Percentiles rank a stretch among this genome's conserved stretches.
These are phyloP conservation scores for Lethenteron camtschaticum DNA, from an alignment of 2,113 vertebrate genomes.

Conservation along the genomic window DNA sequence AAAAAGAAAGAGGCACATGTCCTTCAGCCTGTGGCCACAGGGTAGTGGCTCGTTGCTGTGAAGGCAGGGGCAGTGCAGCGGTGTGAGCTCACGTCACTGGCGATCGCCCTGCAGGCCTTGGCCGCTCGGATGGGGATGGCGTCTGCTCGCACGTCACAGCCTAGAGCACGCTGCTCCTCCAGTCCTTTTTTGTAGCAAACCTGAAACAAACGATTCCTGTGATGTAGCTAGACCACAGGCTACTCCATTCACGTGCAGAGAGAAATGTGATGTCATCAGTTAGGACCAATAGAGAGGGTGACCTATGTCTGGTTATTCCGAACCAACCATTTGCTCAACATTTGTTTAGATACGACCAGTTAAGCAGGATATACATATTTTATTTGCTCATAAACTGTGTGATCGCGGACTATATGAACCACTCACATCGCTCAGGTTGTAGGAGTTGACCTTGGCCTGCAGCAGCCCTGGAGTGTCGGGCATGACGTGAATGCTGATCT, in stretches of 20 bases:
- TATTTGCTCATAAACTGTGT: too few species aligned
- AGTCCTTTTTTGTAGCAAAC: constrained; percentile 36
- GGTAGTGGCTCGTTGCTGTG: too few species aligned
- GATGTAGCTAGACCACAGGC: too few species aligned
- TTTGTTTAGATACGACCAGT: too few species aligned
- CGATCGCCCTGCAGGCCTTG: constrained; percentile 45
- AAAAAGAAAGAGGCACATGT: constrained; percentile 9
- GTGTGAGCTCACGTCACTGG: constrained; percentile 51
- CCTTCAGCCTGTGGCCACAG: not conserved
- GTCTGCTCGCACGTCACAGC: constrained; percentile 39
- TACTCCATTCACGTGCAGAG: not conserved
- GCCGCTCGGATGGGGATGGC: constrained; percentile 61
- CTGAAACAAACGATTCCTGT: constrained; percentile 13
- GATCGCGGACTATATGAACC: not conserved
- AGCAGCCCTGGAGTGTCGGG: constrained; percentile 40
- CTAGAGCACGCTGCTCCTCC: constrained; percentile 36
- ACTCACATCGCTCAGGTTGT: constrained; percentile 39
- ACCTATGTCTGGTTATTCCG: too few species aligned
- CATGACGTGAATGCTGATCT: constrained; percentile 33
- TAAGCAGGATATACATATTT: too few species aligned
- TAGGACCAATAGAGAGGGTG: too few species aligned
- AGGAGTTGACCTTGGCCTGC: constrained; percentile 31
- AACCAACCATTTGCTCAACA: too few species aligned
- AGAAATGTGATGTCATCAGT: not conserved
- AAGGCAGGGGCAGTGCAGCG: accelerated